A percentile compares a stretch with the other conserved stretches of the same genome.
These are phyloP conservation scores for Spatulosminthurus flaviceps DNA, from an alignment of 2,888 invertebrate species.

Conservation along the genomic window DNA sequence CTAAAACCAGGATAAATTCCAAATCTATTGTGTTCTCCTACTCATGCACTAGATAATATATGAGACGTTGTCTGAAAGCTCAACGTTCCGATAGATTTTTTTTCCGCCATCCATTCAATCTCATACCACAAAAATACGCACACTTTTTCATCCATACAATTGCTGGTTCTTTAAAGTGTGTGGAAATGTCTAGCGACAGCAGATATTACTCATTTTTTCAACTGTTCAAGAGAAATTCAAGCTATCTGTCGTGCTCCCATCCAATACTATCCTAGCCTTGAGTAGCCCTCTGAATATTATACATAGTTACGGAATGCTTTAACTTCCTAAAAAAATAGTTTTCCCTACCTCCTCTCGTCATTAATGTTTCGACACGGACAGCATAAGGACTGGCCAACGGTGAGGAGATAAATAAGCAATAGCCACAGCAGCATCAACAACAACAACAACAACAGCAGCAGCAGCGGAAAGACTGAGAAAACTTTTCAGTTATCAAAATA, in stretches of 20 bases:
- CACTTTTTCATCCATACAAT: neutral
- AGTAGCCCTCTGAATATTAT: neutral
- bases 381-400: constrained; percentile 24
- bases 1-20: no score
- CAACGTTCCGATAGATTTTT: no score
- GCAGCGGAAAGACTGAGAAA: constrained; percentile 15
- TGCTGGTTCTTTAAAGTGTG: neutral
- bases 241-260: neutral
- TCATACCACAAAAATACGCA: constrained; percentile 1
- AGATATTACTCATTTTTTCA: neutral
- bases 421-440: no score
- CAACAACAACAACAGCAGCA: no score
- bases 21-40: neutral
- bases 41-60: no score
- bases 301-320: neutral
- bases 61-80: neutral
- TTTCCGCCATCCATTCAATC: neutral
- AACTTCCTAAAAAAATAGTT: neutral
- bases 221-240: neutral
- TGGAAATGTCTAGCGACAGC: neutral
- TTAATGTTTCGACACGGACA: constrained; percentile 22
- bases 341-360: neutral
- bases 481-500: constrained; percentile 19
- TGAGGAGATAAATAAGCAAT: constrained; percentile 18
- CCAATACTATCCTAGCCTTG: neutral